These are phyloP conservation scores for Orthosia gracilis DNA, from an alignment of 2,888 invertebrate genomes.

Conservation along the genomic window DNA sequence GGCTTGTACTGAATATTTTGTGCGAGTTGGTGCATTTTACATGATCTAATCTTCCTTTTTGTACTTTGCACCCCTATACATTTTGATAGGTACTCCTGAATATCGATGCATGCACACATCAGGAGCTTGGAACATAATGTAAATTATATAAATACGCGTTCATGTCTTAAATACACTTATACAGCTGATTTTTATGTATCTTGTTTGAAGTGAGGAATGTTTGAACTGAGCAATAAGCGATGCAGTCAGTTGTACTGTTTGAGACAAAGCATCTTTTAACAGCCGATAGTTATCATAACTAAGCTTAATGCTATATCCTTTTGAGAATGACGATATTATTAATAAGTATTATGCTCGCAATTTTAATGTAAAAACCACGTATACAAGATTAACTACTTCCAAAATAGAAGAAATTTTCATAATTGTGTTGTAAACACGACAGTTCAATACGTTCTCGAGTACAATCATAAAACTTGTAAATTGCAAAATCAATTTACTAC, in stretches of 20 bases:
- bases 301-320: conserved; percentile 42
- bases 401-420: conserved; percentile 28
- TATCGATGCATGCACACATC: conserved; percentile 17
- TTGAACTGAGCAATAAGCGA: conserved; percentile 47
- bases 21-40: background rate
- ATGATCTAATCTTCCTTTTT: background rate
- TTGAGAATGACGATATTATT: conserved; percentile 40
- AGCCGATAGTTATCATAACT: conserved; percentile 30
- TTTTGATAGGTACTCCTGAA: conserved; percentile 6
- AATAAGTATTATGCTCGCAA: conserved; percentile 58
- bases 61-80: conserved; percentile 10
- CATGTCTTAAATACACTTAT: conserved; percentile 35
- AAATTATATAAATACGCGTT: conserved; percentile 24
- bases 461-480: conserved; percentile 27
- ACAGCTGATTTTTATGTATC: conserved; percentile 16
- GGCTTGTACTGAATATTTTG: background rate
- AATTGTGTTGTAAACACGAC: conserved; percentile 2
- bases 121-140: conserved; percentile 14
- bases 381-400: conserved; percentile 2
- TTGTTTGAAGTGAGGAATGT: conserved; percentile 45
- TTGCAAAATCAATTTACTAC: conserved; percentile 23
- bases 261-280: conserved; percentile 26
- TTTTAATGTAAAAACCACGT: conserved; percentile 35
- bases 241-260: conserved; percentile 12
- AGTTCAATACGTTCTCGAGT: conserved; percentile 6